A percentile compares a stretch with the other conserved stretches of the same genome.
Evolutionary conservation across 2,113 vertebrate species (phyloP).

Genomic region (Paedocypris sp.): DNA sequence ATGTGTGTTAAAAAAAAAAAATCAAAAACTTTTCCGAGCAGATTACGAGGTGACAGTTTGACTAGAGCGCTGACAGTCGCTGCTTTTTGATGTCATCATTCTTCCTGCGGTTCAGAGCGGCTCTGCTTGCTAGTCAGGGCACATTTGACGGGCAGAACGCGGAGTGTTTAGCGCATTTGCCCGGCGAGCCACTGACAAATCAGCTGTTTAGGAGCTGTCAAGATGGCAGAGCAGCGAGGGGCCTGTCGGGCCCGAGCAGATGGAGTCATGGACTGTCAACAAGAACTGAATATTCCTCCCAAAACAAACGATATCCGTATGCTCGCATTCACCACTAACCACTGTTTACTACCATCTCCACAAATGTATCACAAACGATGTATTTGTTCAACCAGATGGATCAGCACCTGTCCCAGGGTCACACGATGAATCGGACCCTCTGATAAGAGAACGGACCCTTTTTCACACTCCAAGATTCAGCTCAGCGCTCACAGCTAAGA

Average conservation of each 20-base stretch:
- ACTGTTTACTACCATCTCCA: no score
- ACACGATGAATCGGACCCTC: no score
- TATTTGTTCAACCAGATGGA: no score
- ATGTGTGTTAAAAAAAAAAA: background rate
- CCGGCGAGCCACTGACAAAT: conserved; percentile 48
- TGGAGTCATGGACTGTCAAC: conserved; percentile 12
- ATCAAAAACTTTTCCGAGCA: conserved; percentile 13
- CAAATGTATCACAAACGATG: no score
- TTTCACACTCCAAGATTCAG: background rate
- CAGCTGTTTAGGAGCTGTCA: conserved; percentile 50
- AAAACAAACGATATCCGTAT: no score
- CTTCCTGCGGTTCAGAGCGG: background rate
- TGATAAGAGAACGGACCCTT: background rate
- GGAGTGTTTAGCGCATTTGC: conserved; percentile 38
- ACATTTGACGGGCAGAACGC: conserved; percentile 36
- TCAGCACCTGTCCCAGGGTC: no score
- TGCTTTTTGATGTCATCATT: conserved; percentile 42
- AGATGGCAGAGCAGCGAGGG: conserved; percentile 8
- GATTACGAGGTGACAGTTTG: conserved; percentile 33
- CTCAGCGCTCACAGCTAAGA: background rate
- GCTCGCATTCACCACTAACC: no score
- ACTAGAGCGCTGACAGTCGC: conserved; percentile 31
- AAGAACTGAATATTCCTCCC: conserved; percentile 4
- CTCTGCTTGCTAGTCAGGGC: conserved; percentile 17
- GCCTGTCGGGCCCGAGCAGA: conserved; percentile 18